phyloP scores from a whole-genome alignment of 1,140 invertebrate species.

The Atopsyche davidsoni region DNA sequence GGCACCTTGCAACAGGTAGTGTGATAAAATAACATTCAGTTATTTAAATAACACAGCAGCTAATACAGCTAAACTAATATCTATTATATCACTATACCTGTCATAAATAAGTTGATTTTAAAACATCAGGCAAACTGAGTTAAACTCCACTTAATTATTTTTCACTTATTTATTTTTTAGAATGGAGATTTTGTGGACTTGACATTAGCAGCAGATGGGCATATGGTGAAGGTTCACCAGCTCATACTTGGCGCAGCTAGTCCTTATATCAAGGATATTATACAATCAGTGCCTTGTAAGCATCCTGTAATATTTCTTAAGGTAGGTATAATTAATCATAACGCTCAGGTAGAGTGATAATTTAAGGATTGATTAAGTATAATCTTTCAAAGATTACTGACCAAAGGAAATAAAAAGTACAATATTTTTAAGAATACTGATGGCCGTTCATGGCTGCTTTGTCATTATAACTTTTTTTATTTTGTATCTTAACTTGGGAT shows the following conservation, averaged over 20 bases:
- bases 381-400: no score
- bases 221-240: conserved; percentile 68
- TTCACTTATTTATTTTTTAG: conserved; percentile 38
- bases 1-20: conserved; percentile 15
- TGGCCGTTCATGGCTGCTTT: no score
- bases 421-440: no score
- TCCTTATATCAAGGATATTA: conserved; percentile 68
- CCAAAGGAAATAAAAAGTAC: no score
- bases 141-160: neutral
- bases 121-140: neutral
- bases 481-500: no score
- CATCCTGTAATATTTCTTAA: conserved; percentile 69
- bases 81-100: neutral
- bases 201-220: conserved; percentile 69
- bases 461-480: no score
- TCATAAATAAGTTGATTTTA: neutral
- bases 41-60: neutral
- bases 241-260: conserved; percentile 66
- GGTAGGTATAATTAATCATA: no score
- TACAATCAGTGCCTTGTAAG: conserved; percentile 67
- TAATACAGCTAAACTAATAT: neutral
- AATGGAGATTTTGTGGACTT: conserved; percentile 71
- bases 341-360: no score
- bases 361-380: no score
- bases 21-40: no score